Percentiles rank a stretch among this genome's conserved stretches.
phyloP scores from a whole-genome alignment of 2,888 invertebrate genomes.

The Lepidochitona cinerea region DNA sequence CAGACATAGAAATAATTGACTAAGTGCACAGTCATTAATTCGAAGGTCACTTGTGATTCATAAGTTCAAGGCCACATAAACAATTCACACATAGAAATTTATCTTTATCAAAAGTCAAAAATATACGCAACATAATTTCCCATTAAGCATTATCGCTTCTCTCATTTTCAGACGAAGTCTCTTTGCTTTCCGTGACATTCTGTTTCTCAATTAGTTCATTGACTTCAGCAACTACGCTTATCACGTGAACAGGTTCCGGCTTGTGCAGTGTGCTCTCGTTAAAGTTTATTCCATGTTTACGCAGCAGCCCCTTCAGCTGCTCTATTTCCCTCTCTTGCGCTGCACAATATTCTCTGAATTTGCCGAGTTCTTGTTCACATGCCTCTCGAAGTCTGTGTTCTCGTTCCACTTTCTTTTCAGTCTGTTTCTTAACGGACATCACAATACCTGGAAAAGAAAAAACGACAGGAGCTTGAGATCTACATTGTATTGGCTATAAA shows the following conservation, averaged over 20 bases:
- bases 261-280: slow-evolving; percentile 41
- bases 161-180: not conserved
- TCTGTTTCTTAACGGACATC: slow-evolving; percentile 67
- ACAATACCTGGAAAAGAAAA: slow-evolving; percentile 56
- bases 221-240: slow-evolving; percentile 64
- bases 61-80: too few species aligned
- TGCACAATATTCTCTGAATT: slow-evolving; percentile 67
- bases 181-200: slow-evolving; percentile 8
- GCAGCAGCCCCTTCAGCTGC: slow-evolving; percentile 60
- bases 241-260: slow-evolving; percentile 51
- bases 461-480: not conserved
- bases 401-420: slow-evolving; percentile 65
- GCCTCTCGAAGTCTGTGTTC: slow-evolving; percentile 64
- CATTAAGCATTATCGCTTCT: not conserved
- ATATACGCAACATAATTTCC: not conserved
- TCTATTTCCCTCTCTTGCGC: slow-evolving; percentile 69
- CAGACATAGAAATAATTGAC: too few species aligned
- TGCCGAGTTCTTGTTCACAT: slow-evolving; percentile 67
- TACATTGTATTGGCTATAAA: too few species aligned
- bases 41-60: too few species aligned
- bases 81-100: too few species aligned
- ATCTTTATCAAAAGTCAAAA: not conserved
- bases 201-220: slow-evolving; percentile 36
- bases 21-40: too few species aligned
- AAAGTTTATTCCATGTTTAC: slow-evolving; percentile 64